These are phyloP conservation scores for Monochamus alternatus DNA, from an alignment of 2,888 invertebrate species.

Conservation along the genomic window DNA sequence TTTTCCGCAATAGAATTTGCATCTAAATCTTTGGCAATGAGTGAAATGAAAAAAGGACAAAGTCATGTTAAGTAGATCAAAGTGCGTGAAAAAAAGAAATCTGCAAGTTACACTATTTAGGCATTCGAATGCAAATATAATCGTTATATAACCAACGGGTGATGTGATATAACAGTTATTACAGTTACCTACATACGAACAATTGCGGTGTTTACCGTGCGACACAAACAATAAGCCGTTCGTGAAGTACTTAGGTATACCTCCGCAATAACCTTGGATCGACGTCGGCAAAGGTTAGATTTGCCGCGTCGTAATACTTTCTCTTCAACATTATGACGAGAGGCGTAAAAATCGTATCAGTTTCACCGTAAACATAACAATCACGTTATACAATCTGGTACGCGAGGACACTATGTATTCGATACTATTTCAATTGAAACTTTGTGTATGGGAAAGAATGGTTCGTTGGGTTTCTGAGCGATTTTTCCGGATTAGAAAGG, in stretches of 20 bases:
- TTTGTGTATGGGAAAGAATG: neutral
- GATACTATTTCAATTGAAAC: neutral
- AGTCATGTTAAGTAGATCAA: no score
- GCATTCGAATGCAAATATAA: neutral
- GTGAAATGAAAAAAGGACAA: no score
- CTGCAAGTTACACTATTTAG: neutral
- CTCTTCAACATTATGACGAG: slow-evolving; percentile 45
- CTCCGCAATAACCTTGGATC: slow-evolving; percentile 42
- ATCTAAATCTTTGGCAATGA: no score
- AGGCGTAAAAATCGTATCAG: slow-evolving; percentile 47
- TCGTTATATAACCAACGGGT: neutral
- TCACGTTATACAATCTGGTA: slow-evolving; percentile 19
- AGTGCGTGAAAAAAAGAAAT: no score
- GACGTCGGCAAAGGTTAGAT: slow-evolving; percentile 44
- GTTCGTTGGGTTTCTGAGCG: neutral
- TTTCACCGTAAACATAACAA: slow-evolving; percentile 17
- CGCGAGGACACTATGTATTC: neutral
- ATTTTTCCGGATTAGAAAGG: neutral
- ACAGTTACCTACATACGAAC: neutral
- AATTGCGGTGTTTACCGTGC: neutral
- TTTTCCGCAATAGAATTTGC: no score
- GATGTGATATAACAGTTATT: neutral
- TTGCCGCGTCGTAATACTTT: slow-evolving; percentile 43
- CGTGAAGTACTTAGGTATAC: slow-evolving; percentile 8
- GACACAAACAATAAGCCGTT: neutral